These are phyloP conservation scores for Orussus abietinus DNA, from an alignment of 1,140 invertebrate genomes.

Conservation along the genomic window DNA sequence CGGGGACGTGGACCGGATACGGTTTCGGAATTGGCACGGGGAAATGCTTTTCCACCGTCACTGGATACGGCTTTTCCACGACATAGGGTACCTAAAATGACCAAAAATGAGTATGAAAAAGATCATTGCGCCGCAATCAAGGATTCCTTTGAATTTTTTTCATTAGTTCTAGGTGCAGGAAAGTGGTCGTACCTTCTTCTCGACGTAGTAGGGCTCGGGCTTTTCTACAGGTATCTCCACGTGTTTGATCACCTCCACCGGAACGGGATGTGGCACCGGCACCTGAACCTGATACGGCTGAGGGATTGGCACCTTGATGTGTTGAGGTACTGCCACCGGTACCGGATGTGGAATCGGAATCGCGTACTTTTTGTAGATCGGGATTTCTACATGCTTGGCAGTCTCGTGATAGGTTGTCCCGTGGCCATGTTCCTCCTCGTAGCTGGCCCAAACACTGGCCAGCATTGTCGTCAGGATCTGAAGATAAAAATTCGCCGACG, in stretches of 20 bases:
- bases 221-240: conserved; percentile 64
- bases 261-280: conserved; percentile 67
- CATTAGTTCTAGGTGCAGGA: not conserved
- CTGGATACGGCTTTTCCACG: conserved; percentile 72
- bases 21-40: conserved; percentile 72
- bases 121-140: conserved; percentile 2
- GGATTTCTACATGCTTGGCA: conserved; percentile 65
- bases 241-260: conserved; percentile 70
- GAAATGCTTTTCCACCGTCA: conserved; percentile 74
- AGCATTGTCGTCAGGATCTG: conserved; percentile 37
- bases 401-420: conserved; percentile 42
- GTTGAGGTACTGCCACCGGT: conserved; percentile 68
- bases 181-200: conserved; percentile 55
- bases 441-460: conserved; percentile 27
- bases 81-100: conserved; percentile 63
- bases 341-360: conserved; percentile 72
- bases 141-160: conserved; percentile 2
- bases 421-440: conserved; percentile 34
- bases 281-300: conserved; percentile 71
- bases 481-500: not conserved
- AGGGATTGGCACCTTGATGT: conserved; percentile 70
- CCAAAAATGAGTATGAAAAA: conserved; percentile 4
- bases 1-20: conserved; percentile 74
- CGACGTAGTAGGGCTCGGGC: conserved; percentile 70
- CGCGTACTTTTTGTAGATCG: conserved; percentile 71